Evolutionary conservation across 2,113 vertebrate genomes (phyloP), one percentile per base, ranked within the genome.

Genomic region (human (Homo sapiens)): DNA sequence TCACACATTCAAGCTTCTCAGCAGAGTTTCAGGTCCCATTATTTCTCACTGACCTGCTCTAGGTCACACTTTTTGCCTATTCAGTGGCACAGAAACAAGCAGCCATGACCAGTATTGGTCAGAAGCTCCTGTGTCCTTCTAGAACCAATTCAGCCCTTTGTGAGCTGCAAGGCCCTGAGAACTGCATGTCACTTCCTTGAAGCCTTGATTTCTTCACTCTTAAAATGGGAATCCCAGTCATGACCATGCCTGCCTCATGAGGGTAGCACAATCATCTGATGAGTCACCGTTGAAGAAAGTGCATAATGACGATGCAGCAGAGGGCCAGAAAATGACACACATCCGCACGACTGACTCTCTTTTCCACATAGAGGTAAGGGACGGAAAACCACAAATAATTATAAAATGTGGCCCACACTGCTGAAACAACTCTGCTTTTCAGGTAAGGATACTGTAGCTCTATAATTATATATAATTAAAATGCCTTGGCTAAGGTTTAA

Each of bases 381-480:
- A 14, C 3, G 11, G 6, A 20, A 68, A 64, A 35, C 23, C 25
- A 11, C n/a, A 5, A 55, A 11, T 4, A 38, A 30, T n/a, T 18
- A 48, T 45, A 32, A 72, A 85, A 25, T 0, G 27, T 3, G 13
- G 7, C 20, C 32, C 50, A 1, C 1, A 1, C 5, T 40, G 1
- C 8, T 3, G 20, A 35, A 57, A 35, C 35, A 43, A 11, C 27
- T 72, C 48, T 27, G 16, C 3, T 73, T 35, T 59, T 64, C 68
- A 35, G 43, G 59, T 17, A 2, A 85, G 14, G 73, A 75, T 48
- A 14, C 27, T 0, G 0, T 22, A 22, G 59, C n/a, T 48, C 25
- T 3, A 0, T 48, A 4, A 20, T 5, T 13, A 6, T 2, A 6
- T 8, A 0, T 2, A 45, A 45, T 6, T 43, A 27, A 8, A 35